Evolutionary conservation across 2,797 vertebrate species (phyloP).

Genomic region (Dryobates pubescens): DNA sequence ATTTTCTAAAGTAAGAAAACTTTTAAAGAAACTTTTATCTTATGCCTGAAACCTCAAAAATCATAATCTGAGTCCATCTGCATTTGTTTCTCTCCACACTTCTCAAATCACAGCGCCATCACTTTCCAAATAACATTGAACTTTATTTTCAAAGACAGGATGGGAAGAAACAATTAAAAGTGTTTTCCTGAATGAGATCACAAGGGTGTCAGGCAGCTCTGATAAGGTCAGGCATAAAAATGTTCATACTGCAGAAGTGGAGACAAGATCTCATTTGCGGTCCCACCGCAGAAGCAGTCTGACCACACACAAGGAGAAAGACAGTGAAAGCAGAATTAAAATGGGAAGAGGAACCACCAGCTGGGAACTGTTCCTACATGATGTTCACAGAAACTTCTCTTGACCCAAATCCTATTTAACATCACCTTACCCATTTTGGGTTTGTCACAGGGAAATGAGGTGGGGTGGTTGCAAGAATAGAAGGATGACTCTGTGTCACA

Average conservation of each 20-base stretch:
- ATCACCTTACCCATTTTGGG: neutral
- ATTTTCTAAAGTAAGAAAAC: no score
- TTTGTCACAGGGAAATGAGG: neutral
- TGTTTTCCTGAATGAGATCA: neutral
- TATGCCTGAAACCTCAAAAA: neutral
- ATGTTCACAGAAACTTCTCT: neutral
- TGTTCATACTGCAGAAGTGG: neutral
- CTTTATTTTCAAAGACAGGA: neutral
- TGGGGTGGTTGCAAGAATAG: neutral
- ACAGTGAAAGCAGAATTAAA: fast-evolving
- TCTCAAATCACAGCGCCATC: no score
- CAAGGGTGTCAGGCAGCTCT: neutral
- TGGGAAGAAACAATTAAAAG: neutral
- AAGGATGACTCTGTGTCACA: neutral
- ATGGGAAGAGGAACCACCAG: neutral
- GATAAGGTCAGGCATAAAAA: neutral
- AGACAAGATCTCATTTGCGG: neutral
- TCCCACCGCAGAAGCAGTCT: neutral
- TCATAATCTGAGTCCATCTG: neutral
- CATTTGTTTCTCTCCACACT: neutral
- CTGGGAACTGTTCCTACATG: neutral
- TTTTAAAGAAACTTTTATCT: neutral
- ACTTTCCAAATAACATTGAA: neutral
- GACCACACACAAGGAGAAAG: neutral
- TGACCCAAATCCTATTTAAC: neutral